phyloP scores from a whole-genome alignment of 2,888 invertebrate species.

The Teinopalpus imperialis region DNA sequence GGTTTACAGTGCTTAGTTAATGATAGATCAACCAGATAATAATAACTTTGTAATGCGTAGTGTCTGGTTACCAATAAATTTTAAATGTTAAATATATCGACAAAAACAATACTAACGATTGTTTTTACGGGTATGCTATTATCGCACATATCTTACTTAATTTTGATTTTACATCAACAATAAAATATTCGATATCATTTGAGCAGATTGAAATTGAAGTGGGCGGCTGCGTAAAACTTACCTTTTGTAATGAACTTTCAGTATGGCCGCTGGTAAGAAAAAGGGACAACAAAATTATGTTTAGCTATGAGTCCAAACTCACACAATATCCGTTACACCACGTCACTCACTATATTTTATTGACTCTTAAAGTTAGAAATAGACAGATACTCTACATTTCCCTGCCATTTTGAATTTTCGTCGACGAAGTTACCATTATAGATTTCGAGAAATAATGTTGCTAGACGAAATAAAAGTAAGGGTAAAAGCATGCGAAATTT shows the following conservation, averaged over 20 bases:
- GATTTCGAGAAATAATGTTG: slow-evolving; percentile 14
- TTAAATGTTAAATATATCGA: slow-evolving; percentile 25
- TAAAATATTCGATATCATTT: slow-evolving; percentile 51
- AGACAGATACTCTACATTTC: slow-evolving; percentile 50
- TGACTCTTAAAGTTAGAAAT: slow-evolving; percentile 51
- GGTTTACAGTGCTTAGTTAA: slow-evolving; percentile 4
- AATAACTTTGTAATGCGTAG: slow-evolving; percentile 67
- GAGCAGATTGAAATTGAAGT: slow-evolving; percentile 62
- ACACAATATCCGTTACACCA: slow-evolving; percentile 62
- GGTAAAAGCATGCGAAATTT: no score
- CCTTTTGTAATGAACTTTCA: slow-evolving; percentile 40
- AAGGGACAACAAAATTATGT: slow-evolving; percentile 13
- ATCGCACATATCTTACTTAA: neutral
- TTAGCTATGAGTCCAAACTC: slow-evolving; percentile 37
- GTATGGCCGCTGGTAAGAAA: slow-evolving; percentile 1
- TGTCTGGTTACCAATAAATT: slow-evolving; percentile 63
- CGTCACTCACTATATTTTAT: slow-evolving; percentile 60
- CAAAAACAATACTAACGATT: neutral
- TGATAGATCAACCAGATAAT: slow-evolving; percentile 56
- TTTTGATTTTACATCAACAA: slow-evolving; percentile 23
- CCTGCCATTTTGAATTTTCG: slow-evolving; percentile 70
- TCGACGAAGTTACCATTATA: slow-evolving; percentile 38
- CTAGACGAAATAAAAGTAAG: slow-evolving; percentile 10
- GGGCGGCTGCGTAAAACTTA: slow-evolving; percentile 65
- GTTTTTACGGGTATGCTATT: slow-evolving; percentile 2